phyloP scores from a whole-genome alignment of 92 coral and sea anemone species.

The Pocillopora meandrina region DNA sequence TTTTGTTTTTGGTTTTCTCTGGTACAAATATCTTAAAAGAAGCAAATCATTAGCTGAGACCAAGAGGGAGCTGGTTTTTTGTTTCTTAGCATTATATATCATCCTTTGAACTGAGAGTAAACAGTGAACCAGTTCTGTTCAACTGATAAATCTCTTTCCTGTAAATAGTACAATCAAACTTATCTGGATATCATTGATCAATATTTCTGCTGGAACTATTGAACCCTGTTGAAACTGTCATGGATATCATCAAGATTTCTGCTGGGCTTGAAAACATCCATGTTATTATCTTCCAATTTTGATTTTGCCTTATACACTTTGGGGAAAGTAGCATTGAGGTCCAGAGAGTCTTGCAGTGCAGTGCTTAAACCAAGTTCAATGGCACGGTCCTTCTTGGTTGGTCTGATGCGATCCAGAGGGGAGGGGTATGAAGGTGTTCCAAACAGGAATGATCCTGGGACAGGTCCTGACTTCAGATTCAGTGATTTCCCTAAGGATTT shows the following conservation, averaged over 20 bases:
- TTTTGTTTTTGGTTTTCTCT: too few relatives aligned
- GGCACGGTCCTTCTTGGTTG: constrained; percentile 61
- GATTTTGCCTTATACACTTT: constrained; percentile 50
- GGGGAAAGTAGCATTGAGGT: constrained; percentile 87
- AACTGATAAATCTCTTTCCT: too few relatives aligned
- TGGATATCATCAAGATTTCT: constrained; percentile 64
- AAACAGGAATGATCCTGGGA: constrained; percentile 61
- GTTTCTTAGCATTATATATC: too few relatives aligned
- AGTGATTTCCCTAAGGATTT: constrained; percentile 62
- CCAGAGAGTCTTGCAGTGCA: constrained; percentile 82
- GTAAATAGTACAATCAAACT: too few relatives aligned
- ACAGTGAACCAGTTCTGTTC: too few relatives aligned
- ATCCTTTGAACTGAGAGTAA: too few relatives aligned
- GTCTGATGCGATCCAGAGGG: constrained; percentile 87
- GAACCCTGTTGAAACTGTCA: background rate
- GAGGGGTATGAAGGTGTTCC: constrained; percentile 93
- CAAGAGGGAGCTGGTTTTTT: too few relatives aligned
- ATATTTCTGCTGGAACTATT: background rate
- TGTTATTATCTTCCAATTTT: constrained; percentile 57
- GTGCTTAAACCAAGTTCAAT: constrained; percentile 72
- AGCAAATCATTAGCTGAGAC: too few relatives aligned
- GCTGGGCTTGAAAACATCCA: constrained; percentile 52
- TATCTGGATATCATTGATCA: background rate
- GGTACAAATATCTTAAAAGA: too few relatives aligned
- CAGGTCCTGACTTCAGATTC: constrained; percentile 40